Percentiles rank a stretch among this genome's conserved stretches.
Evolutionary conservation across 2,797 vertebrate genomes (phyloP).

Genomic region (Fistularia commersonii): DNA sequence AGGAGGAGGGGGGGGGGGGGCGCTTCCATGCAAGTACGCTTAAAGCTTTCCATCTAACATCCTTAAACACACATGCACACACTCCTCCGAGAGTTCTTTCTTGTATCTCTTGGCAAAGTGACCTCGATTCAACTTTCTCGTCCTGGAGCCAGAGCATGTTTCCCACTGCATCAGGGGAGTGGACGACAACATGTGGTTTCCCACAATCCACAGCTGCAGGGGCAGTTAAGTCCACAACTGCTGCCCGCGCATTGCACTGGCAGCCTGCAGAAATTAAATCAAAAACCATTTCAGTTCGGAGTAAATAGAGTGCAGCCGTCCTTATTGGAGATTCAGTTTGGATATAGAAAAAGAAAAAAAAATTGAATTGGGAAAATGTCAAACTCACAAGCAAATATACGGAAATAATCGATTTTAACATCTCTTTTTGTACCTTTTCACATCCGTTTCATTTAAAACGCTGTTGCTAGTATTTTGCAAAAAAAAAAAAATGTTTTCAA

Average conservation of each 20-base stretch:
- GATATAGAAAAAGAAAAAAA: no score
- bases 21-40: no score
- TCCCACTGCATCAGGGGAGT: slow-evolving; percentile 17
- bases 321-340: no score
- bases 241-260: slow-evolving; percentile 4
- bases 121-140: slow-evolving; percentile 39
- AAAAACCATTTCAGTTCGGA: no score
- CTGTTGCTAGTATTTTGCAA: no score
- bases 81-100: slow-evolving; percentile 1
- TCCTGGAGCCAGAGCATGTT: slow-evolving; percentile 20
- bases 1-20: neutral
- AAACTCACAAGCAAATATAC: no score
- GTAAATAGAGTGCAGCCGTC: no score
- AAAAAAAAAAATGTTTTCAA: no score
- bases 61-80: neutral
- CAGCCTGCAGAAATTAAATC: neutral
- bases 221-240: slow-evolving; percentile 28
- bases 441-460: no score
- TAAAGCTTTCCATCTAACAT: neutral
- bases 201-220: slow-evolving; percentile 32
- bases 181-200: slow-evolving; percentile 60
- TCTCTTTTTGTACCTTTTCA: no score
- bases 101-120: slow-evolving; percentile 22
- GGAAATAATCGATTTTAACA: no score
- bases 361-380: no score